Evolutionary conservation across 2,113 vertebrate genomes (phyloP).

Genomic region (Seriola aureovittata): DNA sequence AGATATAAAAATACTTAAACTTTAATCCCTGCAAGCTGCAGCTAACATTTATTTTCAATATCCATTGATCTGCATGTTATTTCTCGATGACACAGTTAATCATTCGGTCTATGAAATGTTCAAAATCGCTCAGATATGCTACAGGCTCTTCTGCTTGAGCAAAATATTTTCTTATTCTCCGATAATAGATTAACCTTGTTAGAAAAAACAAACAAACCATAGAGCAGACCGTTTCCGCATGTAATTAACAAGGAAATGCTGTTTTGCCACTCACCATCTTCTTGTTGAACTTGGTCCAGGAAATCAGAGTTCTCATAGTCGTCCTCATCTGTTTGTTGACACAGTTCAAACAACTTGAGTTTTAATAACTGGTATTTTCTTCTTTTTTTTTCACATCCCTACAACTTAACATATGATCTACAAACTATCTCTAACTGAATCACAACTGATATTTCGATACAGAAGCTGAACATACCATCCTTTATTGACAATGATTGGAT

Average conservation of each 20-base stretch:
- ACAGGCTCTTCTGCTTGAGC: no score
- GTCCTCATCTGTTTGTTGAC: constrained; percentile 56
- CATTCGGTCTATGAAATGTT: neutral
- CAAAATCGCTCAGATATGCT: no score
- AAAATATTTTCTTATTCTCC: no score
- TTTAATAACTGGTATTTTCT: neutral
- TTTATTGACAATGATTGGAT: neutral
- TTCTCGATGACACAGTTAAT: neutral
- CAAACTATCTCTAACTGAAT: no score
- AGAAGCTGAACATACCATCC: constrained; percentile 25
- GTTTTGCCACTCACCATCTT: constrained; percentile 3
- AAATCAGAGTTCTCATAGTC: constrained; percentile 70
- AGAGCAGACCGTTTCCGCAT: no score
- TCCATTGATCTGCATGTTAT: no score
- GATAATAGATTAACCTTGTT: no score
- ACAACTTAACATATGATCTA: neutral
- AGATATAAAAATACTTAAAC: no score
- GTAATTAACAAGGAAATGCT: neutral
- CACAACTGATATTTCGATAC: neutral
- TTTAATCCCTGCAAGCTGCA: no score
- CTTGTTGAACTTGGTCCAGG: neutral
- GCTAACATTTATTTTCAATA: no score
- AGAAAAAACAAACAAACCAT: no score
- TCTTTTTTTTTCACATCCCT: neutral
- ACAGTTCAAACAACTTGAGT: neutral